Evolutionary conservation across 1,140 invertebrate genomes (phyloP).

Genomic region (Zeugodacus cucurbitae): DNA sequence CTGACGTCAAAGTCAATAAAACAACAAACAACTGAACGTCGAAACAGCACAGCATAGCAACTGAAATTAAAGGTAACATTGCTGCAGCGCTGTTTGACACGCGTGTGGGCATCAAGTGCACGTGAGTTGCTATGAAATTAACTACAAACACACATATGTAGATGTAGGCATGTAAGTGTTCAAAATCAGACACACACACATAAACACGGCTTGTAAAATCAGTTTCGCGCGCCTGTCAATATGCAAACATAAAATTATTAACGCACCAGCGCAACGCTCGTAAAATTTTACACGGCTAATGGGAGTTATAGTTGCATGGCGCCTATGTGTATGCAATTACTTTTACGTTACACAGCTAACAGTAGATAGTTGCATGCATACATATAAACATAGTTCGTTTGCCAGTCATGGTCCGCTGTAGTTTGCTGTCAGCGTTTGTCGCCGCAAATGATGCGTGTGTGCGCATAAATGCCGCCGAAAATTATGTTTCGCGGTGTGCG

Average conservation of each 20-base stretch:
- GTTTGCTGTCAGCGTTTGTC: too few relatives aligned
- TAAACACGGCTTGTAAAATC: background rate
- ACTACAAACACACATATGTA: background rate
- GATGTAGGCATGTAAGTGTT: background rate
- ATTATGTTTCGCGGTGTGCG: too few relatives aligned
- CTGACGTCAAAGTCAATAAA: background rate
- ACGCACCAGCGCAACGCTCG: background rate
- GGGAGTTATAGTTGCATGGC: background rate
- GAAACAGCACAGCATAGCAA: background rate
- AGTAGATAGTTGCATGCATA: background rate
- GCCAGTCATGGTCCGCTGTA: too few relatives aligned
- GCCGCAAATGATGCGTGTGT: too few relatives aligned
- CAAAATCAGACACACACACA: background rate
- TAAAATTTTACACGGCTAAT: background rate
- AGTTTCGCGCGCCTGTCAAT: background rate
- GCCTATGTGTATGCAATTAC: too few relatives aligned
- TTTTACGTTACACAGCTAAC: too few relatives aligned
- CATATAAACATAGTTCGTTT: background rate
- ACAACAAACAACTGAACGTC: background rate
- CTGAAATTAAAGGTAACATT: too few relatives aligned
- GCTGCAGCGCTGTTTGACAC: background rate
- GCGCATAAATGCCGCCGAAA: too few relatives aligned
- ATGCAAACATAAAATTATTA: constrained; percentile 16
- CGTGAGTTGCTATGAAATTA: background rate
- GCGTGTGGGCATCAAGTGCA: background rate